Base-by-base conservation (phyloP, 2,113 vertebrate species). In the Nyctereutes procyonoides region DNA sequence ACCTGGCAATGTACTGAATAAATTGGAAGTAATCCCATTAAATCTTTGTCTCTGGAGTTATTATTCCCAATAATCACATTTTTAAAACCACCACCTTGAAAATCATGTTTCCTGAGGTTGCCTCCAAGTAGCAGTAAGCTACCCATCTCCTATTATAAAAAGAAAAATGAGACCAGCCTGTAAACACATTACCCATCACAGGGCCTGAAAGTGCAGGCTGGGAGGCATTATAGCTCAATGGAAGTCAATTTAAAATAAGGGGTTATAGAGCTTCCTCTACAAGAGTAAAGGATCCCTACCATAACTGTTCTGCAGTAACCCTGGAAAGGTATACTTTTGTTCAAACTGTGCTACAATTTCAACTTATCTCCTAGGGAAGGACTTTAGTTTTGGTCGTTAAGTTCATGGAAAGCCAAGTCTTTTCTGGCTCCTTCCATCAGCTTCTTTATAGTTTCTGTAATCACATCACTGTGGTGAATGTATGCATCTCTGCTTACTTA, bases 21-120 rank as follows among this genome's bases (percentile, higher is more conserved):
- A 97, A 97, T 92, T 98, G 83, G 87, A 96, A 98, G 81, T 93
- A 96, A 98, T 58, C 0, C 88, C 95, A 97, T 95, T 97, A 98
- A 97, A 97, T 86, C 60, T 80, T 97, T 98, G 96, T 97, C 94
- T 97, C 90, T 94, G 89, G 4, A 60, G 65, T 88, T 92, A 91
- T 96, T 94, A 97, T 93, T 97, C 93, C 62, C 65, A 88, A 95
- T 96, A 97, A 96, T 85, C 84, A 94, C 90, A 87, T 71, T 96
- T 95, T 93, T 22, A 4, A 43, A 96, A 86, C 26, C 65, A 79
- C 67, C 62, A 79, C 85, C 58, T 65, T 94, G 85, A 94, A 97
- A 96, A 88, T 67, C 7, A 0, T 55, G 56, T 96, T 95, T 96
- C 67, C 84, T 84, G n/a, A 90, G 82, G 80, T 93, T 8, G 4